Evolutionary conservation across 2,888 invertebrate species (phyloP).

Genomic region (Eupithecia tripunctaria): DNA sequence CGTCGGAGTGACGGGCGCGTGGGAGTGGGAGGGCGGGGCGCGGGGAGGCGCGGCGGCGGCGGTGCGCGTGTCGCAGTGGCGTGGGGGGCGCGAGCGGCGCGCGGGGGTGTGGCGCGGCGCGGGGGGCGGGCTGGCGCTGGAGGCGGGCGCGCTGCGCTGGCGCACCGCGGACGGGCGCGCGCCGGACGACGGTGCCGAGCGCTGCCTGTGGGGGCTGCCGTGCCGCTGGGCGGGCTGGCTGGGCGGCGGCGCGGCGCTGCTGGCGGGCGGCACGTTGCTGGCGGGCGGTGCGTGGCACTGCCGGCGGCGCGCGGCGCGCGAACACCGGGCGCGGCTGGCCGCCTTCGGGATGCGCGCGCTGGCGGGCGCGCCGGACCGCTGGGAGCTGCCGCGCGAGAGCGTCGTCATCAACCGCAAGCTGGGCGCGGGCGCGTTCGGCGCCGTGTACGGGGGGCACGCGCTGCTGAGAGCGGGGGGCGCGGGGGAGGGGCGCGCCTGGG

Average conservation of each 20-base stretch:
- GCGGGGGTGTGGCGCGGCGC: slow-evolving; percentile 83
- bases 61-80: slow-evolving; percentile 56
- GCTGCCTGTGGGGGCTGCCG: slow-evolving; percentile 86
- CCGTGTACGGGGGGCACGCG: slow-evolving; percentile 96
- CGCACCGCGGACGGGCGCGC: slow-evolving; percentile 80
- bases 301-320: slow-evolving; percentile 66
- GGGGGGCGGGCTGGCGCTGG: slow-evolving; percentile 84
- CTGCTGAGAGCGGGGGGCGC: slow-evolving; percentile 79
- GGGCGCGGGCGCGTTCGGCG: slow-evolving; percentile 96
- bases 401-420: slow-evolving; percentile 94
- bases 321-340: slow-evolving; percentile 64
- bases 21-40: slow-evolving; percentile 57
- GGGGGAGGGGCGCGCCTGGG: slow-evolving; percentile 86
- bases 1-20: slow-evolving; percentile 66
- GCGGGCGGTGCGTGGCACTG: slow-evolving; percentile 60
- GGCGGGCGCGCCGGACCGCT: slow-evolving; percentile 86
- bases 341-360: slow-evolving; percentile 68
- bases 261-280: slow-evolving; percentile 48
- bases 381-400: slow-evolving; percentile 93
- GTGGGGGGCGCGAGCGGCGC: slow-evolving; percentile 55
- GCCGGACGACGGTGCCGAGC: slow-evolving; percentile 83
- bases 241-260: slow-evolving; percentile 79
- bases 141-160: slow-evolving; percentile 85
- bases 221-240: slow-evolving; percentile 86
- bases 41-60: slow-evolving; percentile 77